Conservation (phyloP, 2,888 invertebrate genomes). For the Abscondita cerata region DNA sequence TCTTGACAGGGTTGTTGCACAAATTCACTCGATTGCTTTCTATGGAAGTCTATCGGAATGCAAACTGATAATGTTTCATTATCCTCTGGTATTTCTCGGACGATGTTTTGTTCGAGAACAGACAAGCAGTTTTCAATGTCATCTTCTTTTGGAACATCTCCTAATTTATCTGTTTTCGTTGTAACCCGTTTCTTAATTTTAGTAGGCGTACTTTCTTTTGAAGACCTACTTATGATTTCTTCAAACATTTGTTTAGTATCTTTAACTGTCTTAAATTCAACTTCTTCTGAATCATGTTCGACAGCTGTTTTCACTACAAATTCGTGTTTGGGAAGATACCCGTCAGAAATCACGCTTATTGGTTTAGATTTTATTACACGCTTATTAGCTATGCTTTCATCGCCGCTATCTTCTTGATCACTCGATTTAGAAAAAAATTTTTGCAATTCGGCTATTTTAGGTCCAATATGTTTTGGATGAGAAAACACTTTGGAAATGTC, state of each 20-base stretch:
- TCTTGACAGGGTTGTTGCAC: slow-evolving; percentile 39
- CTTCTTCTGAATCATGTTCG: slow-evolving; percentile 38
- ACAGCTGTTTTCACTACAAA: slow-evolving; percentile 31
- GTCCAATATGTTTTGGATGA: slow-evolving; percentile 56
- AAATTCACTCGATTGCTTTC: too few relatives aligned
- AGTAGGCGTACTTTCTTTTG: slow-evolving; percentile 51
- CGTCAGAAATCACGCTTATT: slow-evolving; percentile 3
- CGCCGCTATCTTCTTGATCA: slow-evolving; percentile 48
- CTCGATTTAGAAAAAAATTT: slow-evolving; percentile 57
- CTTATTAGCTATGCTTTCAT: slow-evolving; percentile 41
- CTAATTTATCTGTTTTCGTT: not conserved
- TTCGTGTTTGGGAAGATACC: slow-evolving; percentile 34
- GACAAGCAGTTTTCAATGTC: slow-evolving; percentile 11
- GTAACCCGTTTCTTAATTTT: slow-evolving; percentile 41
- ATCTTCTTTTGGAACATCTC: not conserved
- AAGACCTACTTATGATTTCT: slow-evolving; percentile 54
- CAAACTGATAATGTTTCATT: slow-evolving; percentile 4
- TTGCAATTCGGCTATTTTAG: slow-evolving; percentile 61
- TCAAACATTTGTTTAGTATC: slow-evolving; percentile 55
- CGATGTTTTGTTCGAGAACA: slow-evolving; percentile 12
- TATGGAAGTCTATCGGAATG: too few relatives aligned
- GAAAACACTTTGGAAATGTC: slow-evolving; percentile 32
- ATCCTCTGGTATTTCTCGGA: not conserved
- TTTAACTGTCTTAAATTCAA: slow-evolving; percentile 50
- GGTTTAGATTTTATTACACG: slow-evolving; percentile 14